Conservation (phyloP, 2,113 vertebrate genomes). For the Variabilichromis moorii region DNA sequence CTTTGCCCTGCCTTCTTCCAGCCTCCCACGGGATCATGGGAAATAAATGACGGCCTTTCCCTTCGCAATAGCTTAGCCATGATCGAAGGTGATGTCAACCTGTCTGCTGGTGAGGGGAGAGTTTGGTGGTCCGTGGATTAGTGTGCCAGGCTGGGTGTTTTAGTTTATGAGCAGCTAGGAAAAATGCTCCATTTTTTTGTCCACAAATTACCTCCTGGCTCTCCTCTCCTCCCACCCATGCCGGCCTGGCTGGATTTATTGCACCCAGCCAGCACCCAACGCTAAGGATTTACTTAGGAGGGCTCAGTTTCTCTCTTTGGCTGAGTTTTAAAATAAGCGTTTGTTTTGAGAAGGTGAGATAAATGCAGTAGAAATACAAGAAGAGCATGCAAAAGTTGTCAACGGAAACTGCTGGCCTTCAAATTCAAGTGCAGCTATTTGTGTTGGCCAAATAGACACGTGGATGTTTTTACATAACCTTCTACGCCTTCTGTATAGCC, state of each 20-base stretch:
- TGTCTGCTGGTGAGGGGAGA: conserved; percentile 28
- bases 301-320: conserved; percentile 12
- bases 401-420: neutral
- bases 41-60: conserved; percentile 55
- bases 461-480: neutral
- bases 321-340: neutral
- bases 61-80: conserved; percentile 59
- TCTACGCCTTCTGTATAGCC: neutral
- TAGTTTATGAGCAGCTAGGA: conserved; percentile 51
- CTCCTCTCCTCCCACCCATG: conserved; percentile 13
- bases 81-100: conserved; percentile 61
- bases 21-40: conserved; percentile 44
- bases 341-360: neutral
- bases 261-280: conserved; percentile 39
- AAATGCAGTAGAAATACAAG: neutral
- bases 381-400: neutral
- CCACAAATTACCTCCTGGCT: conserved; percentile 57
- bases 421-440: neutral
- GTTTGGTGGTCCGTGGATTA: conserved; percentile 46
- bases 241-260: conserved; percentile 57
- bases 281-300: conserved; percentile 53
- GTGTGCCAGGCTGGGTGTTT: conserved; percentile 38
- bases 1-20: conserved; percentile 8
- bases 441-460: neutral
- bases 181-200: conserved; percentile 52